These are phyloP conservation scores for Eremobia ochroleuca DNA, from an alignment of 2,888 invertebrate species.

Conservation along the genomic window DNA sequence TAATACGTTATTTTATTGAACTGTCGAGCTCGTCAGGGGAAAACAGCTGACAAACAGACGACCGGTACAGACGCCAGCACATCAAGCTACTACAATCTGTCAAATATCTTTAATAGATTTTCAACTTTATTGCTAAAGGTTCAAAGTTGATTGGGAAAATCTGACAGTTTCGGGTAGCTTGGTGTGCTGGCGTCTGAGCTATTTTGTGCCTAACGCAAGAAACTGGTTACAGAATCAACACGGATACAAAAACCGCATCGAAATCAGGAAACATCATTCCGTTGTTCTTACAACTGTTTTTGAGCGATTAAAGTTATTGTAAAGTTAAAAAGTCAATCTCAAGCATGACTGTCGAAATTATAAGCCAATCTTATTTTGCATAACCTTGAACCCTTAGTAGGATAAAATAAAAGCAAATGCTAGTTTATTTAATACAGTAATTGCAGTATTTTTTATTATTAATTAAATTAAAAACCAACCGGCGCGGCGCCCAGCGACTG, in stretches of 20 bases:
- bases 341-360: background rate
- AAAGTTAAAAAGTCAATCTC: background rate
- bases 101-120: too few relatives aligned
- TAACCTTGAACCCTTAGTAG: background rate
- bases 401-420: background rate
- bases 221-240: background rate
- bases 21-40: background rate
- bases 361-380: background rate
- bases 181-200: too few relatives aligned
- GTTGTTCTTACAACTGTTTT: background rate
- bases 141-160: too few relatives aligned
- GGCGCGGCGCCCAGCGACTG: background rate
- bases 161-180: too few relatives aligned
- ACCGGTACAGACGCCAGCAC: too few relatives aligned
- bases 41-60: background rate
- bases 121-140: too few relatives aligned
- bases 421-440: background rate
- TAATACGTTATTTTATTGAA: background rate
- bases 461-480: background rate
- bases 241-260: too few relatives aligned
- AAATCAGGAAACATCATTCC: background rate
- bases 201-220: background rate
- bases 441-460: background rate
- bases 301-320: background rate
- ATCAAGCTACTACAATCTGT: too few relatives aligned